Percentiles rank a stretch among this genome's conserved stretches.
These are phyloP conservation scores for Luffia ferchaultella DNA, from an alignment of 2,888 invertebrate genomes.

Conservation along the genomic window DNA sequence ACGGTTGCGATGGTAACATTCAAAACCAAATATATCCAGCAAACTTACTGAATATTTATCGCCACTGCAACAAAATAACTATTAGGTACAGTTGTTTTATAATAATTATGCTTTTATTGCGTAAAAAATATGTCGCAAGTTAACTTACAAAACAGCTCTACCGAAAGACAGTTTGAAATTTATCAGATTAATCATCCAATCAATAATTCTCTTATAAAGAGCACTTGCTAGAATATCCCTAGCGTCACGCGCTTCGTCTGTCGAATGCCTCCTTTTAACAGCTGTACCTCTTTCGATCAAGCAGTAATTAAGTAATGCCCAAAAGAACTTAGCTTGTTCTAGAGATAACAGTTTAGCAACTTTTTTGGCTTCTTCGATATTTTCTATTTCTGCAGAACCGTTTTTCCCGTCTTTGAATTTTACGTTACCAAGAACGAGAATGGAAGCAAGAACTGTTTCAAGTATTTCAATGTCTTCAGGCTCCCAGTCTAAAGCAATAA, in stretches of 20 bases:
- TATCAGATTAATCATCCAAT: conserved; percentile 87
- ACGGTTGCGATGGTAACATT: conserved; percentile 86
- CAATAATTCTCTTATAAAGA: conserved; percentile 83
- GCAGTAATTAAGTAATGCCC: conserved; percentile 88
- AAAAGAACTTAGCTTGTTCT: conserved; percentile 83
- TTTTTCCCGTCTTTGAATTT: conserved; percentile 74
- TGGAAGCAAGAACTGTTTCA: conserved; percentile 75
- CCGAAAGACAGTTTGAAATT: conserved; percentile 86
- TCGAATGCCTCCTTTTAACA: conserved; percentile 72
- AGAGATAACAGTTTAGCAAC: conserved; percentile 79
- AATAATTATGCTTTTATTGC: too few relatives aligned
- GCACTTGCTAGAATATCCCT: conserved; percentile 87
- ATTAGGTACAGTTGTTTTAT: too few relatives aligned
- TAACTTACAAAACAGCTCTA: conserved; percentile 86
- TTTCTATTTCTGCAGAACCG: conserved; percentile 75
- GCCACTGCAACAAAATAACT: conserved; percentile 72
- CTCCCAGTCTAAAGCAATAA: conserved; percentile 75
- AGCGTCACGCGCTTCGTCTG: conserved; percentile 83
- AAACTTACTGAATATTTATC: conserved; percentile 83
- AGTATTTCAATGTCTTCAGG: conserved; percentile 75
- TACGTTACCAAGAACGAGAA: conserved; percentile 81
- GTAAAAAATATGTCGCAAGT: background rate
- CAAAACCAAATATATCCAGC: conserved; percentile 92
- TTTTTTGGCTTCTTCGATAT: conserved; percentile 73
- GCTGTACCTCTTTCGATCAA: conserved; percentile 78